These are phyloP conservation scores for Hypena proboscidalis DNA, from an alignment of 2,888 invertebrate species.

Conservation along the genomic window DNA sequence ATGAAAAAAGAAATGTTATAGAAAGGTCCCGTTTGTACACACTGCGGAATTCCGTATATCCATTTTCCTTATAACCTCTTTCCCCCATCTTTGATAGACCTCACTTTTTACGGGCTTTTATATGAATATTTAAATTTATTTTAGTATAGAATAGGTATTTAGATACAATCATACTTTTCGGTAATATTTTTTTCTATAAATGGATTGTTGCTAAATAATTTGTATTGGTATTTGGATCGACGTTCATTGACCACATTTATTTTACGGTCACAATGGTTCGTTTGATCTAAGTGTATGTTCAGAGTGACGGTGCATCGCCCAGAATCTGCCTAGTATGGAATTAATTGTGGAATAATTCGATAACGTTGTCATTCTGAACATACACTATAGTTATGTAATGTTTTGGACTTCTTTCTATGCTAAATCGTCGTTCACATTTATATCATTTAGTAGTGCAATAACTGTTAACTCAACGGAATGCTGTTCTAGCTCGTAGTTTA, in stretches of 20 bases:
- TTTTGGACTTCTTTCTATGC: slow-evolving; percentile 26
- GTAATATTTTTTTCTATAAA: slow-evolving; percentile 24
- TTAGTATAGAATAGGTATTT: slow-evolving; percentile 42
- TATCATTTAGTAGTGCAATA: slow-evolving; percentile 59
- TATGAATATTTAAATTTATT: slow-evolving; percentile 28
- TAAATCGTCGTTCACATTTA: slow-evolving; percentile 42
- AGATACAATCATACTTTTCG: slow-evolving; percentile 30
- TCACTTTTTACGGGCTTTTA: slow-evolving; percentile 50
- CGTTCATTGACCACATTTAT: not conserved
- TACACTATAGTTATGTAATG: too few species aligned
- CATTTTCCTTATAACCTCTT: slow-evolving; percentile 31
- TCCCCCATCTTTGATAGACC: slow-evolving; percentile 44
- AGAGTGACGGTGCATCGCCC: too few species aligned
- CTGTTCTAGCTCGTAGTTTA: slow-evolving; percentile 53
- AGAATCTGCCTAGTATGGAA: too few species aligned
- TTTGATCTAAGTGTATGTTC: slow-evolving; percentile 7
- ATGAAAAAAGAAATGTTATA: slow-evolving; percentile 10
- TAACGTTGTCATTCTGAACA: too few species aligned
- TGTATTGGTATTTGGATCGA: slow-evolving; percentile 13
- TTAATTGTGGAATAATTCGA: too few species aligned
- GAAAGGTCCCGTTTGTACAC: slow-evolving; percentile 24
- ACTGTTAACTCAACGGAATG: slow-evolving; percentile 45
- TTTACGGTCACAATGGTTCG: slow-evolving; percentile 1
- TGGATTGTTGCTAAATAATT: slow-evolving; percentile 32
- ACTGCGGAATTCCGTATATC: slow-evolving; percentile 21